Evolutionary conservation across 2,113 vertebrate species (phyloP).

Genomic region (Elachura formosa): DNA sequence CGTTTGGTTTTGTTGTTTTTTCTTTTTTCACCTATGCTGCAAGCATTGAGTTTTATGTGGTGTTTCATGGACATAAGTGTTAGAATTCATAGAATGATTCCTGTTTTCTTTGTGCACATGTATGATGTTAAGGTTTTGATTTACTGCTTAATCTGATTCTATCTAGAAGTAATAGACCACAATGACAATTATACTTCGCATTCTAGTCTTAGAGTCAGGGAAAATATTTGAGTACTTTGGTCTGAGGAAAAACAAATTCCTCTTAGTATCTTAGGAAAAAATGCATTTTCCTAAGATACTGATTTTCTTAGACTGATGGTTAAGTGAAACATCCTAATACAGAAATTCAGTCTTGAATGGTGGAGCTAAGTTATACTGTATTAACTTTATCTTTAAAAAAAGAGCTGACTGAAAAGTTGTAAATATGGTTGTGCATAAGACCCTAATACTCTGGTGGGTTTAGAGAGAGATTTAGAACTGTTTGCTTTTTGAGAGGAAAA

Average conservation of each 20-base stretch:
- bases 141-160: neutral
- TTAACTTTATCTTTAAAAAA: neutral
- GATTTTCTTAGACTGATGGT: neutral
- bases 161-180: neutral
- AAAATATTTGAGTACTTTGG: neutral
- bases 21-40: neutral
- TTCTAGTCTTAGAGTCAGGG: neutral
- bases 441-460: neutral
- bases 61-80: neutral
- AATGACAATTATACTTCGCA: neutral
- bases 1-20: rapidly evolving
- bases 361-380: neutral
- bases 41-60: neutral
- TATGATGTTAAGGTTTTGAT: neutral
- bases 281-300: neutral
- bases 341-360: neutral
- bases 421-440: neutral
- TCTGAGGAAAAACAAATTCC: neutral
- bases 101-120: neutral
- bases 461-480: neutral
- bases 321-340: neutral
- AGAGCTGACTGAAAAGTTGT: neutral
- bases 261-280: too few relatives aligned
- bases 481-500: conserved; percentile 3
- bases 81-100: neutral